Conservation (phyloP, 2,113 vertebrate genomes). For the Cynoglossus semilaevis region DNA sequence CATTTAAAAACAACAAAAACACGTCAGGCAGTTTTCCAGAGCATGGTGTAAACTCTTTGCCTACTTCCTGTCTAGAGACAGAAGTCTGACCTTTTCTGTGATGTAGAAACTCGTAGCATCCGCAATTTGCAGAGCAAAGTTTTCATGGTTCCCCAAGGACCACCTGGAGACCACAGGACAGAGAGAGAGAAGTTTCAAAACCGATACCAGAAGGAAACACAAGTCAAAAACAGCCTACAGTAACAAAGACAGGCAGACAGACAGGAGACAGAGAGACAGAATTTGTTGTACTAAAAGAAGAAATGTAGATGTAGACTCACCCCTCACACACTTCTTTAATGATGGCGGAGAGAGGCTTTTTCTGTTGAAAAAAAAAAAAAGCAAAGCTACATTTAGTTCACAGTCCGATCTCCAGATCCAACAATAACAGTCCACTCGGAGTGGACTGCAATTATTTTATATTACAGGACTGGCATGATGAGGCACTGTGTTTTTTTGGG, state of each 20-base stretch:
- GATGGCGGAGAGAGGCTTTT: constrained; percentile 95
- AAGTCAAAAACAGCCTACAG: too few species aligned
- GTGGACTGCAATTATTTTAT: constrained; percentile 45
- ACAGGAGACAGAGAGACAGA: constrained; percentile 70
- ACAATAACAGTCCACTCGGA: constrained; percentile 40
- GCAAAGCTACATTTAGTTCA: constrained; percentile 47
- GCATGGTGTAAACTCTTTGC: not conserved
- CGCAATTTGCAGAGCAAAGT: constrained; percentile 90
- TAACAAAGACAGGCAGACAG: too few species aligned
- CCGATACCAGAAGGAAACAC: not conserved
- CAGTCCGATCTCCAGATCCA: constrained; percentile 14
- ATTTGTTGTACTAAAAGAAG: not conserved
- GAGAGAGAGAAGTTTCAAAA: constrained; percentile 2
- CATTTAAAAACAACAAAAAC: not conserved
- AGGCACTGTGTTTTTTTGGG: constrained; percentile 18
- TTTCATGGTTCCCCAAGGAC: constrained; percentile 89
- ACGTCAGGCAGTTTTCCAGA: not conserved
- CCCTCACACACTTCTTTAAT: constrained; percentile 99
- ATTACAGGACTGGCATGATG: constrained; percentile 41
- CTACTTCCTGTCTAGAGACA: not conserved
- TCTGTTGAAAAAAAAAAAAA: constrained; percentile 74
- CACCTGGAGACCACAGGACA: constrained; percentile 78
- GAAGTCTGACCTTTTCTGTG: constrained; percentile 89
- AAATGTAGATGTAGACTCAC: constrained; percentile 74
- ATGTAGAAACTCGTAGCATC: constrained; percentile 95